Evolutionary conservation across 2,888 invertebrate genomes (phyloP).

Genomic region (Andrena camellia): DNA sequence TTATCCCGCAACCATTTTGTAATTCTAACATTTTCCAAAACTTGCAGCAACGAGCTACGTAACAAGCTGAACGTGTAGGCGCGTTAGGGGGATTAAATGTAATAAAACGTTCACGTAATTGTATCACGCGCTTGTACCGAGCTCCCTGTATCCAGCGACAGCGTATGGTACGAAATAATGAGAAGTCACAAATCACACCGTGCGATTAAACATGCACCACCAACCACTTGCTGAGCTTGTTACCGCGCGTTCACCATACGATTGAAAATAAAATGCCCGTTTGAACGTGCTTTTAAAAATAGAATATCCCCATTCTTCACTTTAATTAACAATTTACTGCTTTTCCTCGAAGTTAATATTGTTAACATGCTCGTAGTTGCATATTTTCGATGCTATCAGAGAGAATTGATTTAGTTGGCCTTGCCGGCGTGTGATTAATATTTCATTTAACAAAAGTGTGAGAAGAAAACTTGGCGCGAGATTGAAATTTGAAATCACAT

Average conservation of each 20-base stretch:
- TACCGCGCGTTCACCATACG: background rate
- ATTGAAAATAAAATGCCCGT: background rate
- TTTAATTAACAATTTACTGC: background rate
- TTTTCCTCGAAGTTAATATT: background rate
- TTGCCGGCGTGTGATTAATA: no score
- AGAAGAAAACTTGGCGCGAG: no score
- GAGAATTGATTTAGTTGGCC: no score
- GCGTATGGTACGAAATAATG: constrained; percentile 18
- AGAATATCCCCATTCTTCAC: background rate
- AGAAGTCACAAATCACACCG: constrained; percentile 24
- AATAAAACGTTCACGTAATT: constrained; percentile 12
- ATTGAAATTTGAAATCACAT: no score
- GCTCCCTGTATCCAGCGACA: background rate
- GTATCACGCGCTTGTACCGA: constrained; percentile 10
- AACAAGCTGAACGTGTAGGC: constrained; percentile 9
- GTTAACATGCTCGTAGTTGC: background rate
- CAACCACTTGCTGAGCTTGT: constrained; percentile 9
- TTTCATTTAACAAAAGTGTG: no score
- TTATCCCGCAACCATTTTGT: background rate
- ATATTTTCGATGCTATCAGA: no score
- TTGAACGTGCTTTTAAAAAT: no score
- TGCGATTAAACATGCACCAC: background rate
- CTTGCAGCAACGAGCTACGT: constrained; percentile 21
- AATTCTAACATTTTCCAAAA: constrained; percentile 12
- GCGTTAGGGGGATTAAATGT: background rate